These are phyloP conservation scores for Kryptolebias ocellatus DNA, from an alignment of 2,797 vertebrate species.

Conservation along the genomic window DNA sequence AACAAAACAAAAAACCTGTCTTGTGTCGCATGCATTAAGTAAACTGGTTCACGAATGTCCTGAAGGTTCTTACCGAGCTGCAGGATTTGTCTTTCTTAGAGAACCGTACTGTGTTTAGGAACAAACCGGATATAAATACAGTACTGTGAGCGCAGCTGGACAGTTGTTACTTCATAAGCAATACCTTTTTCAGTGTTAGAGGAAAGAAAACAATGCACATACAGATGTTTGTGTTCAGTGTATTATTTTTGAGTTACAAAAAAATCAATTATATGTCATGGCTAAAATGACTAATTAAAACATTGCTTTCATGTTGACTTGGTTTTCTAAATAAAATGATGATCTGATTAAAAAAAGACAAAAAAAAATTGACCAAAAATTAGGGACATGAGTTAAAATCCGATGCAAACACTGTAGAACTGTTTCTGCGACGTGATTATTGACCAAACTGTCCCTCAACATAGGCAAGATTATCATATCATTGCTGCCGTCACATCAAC, in stretches of 20 bases:
- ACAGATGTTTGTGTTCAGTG: conserved; percentile 26
- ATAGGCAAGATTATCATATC: not conserved
- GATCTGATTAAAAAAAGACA: conserved; percentile 32
- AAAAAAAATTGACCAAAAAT: conserved; percentile 37
- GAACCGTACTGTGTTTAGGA: no score
- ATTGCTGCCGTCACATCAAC: conserved; percentile 12
- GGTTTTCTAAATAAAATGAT: conserved; percentile 27
- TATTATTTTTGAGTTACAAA: conserved; percentile 59
- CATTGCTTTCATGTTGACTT: conserved; percentile 7
- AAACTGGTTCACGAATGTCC: no score
- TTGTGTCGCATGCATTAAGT: no score
- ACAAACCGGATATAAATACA: no score
- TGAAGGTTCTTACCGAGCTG: no score
- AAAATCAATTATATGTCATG: conserved; percentile 23
- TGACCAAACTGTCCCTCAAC: not conserved
- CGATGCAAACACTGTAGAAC: no score
- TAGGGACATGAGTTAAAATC: conserved; percentile 17
- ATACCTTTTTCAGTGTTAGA: not conserved
- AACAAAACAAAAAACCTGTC: no score
- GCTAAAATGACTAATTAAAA: conserved; percentile 39
- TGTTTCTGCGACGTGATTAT: conserved; percentile 2
- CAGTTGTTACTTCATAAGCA: no score
- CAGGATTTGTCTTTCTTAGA: no score
- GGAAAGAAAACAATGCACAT: not conserved
- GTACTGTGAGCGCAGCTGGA: no score